Base-by-base conservation (phyloP, 2,888 invertebrate genomes). In the Bombyx huttoni region DNA sequence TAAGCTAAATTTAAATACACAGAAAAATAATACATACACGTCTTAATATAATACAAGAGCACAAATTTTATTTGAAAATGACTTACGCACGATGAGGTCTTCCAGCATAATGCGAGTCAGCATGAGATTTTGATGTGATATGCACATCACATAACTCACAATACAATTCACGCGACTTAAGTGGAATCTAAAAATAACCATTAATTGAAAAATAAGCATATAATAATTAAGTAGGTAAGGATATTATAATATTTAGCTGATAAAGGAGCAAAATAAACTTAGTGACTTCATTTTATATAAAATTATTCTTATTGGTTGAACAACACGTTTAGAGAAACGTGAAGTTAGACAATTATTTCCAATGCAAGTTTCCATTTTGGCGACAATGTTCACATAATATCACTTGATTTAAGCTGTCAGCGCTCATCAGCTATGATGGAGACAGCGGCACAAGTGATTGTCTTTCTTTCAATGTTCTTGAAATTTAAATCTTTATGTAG, bases 111-210 rank as follows among this genome's bases (percentile, higher is more conserved):
- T 91, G 91, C 1, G 86, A 80, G 0, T 85, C 78, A 0, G 90
- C 82, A 54, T 89, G 89, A 48, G 65, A 59, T 57, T 79, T 81
- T 1, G 90, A 90, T 3, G 89, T 90, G 53, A 90, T 87, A 33
- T 82, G 73, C 12, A 89, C 78, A 56, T 89, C 83, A 61, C 89
- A 90, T 40, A 89, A 60, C 62, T 89, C 89, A 58, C 89, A 90
- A 61, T 83, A 89, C 56, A 79, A 57, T 0, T 78, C 79, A 13
- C 88, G 81, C 8, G 87, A 58, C 54, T 72, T 82, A 34, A 85
- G 13, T 2, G 82, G 81, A 7, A 62, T 52, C 81, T 84, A 63
- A 51, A 70, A 75, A 49, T 1, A 52, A 47, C 24, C 24, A 24
- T 24, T 24, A 24, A 24, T 24, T 24, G 24, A 24, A 24, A 49